Conservation (phyloP, 2,888 invertebrate species). For the Cryptocephalus primarius region DNA sequence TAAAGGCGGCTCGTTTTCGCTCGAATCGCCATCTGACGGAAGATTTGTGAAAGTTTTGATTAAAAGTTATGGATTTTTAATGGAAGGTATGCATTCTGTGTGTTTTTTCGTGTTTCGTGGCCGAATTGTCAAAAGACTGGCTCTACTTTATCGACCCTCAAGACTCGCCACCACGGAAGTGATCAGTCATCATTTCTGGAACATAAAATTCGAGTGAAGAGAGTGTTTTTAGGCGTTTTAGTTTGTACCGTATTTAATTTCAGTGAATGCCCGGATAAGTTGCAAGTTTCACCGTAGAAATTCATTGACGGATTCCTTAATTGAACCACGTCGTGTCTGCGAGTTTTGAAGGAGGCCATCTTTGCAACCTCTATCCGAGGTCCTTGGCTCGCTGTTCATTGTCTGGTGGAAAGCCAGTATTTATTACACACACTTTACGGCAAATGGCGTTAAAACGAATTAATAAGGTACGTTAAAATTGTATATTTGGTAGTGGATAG, state of each 20-base stretch:
- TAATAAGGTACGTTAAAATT: constrained; percentile 73
- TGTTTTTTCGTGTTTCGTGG: too few relatives aligned
- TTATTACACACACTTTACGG: constrained; percentile 55
- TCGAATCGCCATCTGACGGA: too few relatives aligned
- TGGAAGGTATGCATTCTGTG: too few relatives aligned
- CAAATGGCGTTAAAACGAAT: constrained; percentile 96
- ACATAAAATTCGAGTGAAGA: constrained; percentile 18
- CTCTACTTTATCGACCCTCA: constrained; percentile 12
- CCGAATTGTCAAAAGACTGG: too few relatives aligned
- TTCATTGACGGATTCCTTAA: constrained; percentile 21
- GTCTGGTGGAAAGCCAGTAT: constrained; percentile 69
- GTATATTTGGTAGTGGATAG: constrained; percentile 15
- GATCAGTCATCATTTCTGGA: constrained; percentile 36
- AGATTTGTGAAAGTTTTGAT: too few relatives aligned
- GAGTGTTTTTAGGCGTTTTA: constrained; percentile 15
- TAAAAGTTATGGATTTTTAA: too few relatives aligned
- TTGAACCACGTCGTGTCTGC: constrained; percentile 63
- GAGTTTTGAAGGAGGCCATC: constrained; percentile 74
- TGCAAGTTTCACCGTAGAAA: constrained; percentile 12
- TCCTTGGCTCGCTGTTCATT: constrained; percentile 75
- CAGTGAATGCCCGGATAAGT: constrained; percentile 8
- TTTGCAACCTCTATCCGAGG: constrained; percentile 78
- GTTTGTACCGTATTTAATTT: constrained; percentile 18
- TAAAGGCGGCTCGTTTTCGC: too few relatives aligned
- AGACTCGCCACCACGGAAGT: constrained; percentile 32